Percentiles rank a stretch among this genome's conserved stretches.
Evolutionary conservation across 2,797 vertebrate species (phyloP).

Genomic region (Gallinago solitaria): DNA sequence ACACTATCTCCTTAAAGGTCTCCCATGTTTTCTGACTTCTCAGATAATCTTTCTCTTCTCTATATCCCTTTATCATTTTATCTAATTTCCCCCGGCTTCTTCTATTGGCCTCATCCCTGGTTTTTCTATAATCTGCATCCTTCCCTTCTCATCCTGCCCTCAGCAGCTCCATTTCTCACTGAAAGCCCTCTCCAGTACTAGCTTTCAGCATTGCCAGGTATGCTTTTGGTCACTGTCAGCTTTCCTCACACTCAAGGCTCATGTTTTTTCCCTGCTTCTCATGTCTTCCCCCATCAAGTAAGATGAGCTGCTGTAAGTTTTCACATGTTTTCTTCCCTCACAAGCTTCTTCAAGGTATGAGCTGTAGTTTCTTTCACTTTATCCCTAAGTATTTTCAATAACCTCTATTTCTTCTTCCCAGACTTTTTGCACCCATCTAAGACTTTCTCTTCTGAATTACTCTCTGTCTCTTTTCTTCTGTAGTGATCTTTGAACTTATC

Average conservation of each 20-base stretch:
- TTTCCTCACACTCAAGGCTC: slow-evolving; percentile 25
- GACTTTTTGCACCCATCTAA: not conserved
- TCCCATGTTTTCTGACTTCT: slow-evolving; percentile 20
- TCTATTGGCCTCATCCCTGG: not conserved
- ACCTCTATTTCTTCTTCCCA: not conserved
- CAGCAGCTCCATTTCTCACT: slow-evolving; percentile 4
- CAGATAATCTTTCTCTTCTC: not conserved
- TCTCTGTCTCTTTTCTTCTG: not conserved
- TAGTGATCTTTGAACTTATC: not conserved
- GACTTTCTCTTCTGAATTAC: not conserved
- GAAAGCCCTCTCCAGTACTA: not conserved
- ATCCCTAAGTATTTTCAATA: not conserved
- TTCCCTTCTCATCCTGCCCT: not conserved
- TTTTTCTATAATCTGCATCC: not conserved
- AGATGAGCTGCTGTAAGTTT: not conserved
- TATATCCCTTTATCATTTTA: not conserved
- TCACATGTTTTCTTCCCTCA: not conserved
- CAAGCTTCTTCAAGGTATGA: not conserved
- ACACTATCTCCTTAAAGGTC: not conserved
- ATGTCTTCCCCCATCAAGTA: not conserved
- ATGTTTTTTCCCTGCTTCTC: not conserved
- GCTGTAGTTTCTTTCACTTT: not conserved
- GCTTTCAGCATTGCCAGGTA: not conserved
- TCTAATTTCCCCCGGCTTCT: slow-evolving; percentile 5
- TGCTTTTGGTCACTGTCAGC: slow-evolving; percentile 41